Evolutionary conservation across 2,888 invertebrate species (phyloP).

Genomic region (Diadromus collaris): DNA sequence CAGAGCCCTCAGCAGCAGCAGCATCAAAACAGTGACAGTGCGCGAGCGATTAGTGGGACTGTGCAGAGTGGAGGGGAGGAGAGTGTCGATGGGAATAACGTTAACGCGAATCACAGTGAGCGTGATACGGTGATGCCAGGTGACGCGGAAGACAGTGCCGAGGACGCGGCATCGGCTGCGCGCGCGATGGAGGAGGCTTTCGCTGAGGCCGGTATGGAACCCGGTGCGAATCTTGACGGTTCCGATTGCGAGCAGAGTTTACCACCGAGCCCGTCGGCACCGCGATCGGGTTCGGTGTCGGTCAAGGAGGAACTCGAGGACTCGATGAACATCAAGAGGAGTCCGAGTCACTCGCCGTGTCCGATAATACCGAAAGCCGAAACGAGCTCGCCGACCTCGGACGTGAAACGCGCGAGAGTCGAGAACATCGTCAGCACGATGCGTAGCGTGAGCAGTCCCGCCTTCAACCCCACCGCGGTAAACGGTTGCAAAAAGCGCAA

Average conservation of each 20-base stretch:
- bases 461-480: slow-evolving; percentile 85
- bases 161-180: slow-evolving; percentile 79
- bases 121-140: slow-evolving; percentile 78
- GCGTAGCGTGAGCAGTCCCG: slow-evolving; percentile 88
- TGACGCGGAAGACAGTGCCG: slow-evolving; percentile 79
- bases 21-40: slow-evolving; percentile 78
- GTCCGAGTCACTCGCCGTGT: slow-evolving; percentile 78
- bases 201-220: slow-evolving; percentile 83
- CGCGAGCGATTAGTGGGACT: slow-evolving; percentile 76
- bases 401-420: slow-evolving; percentile 95
- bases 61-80: slow-evolving; percentile 79
- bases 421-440: slow-evolving; percentile 98
- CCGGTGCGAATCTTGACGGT: slow-evolving; percentile 78
- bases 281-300: slow-evolving; percentile 77
- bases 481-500: slow-evolving; percentile 98
- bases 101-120: slow-evolving; percentile 75
- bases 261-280: slow-evolving; percentile 77
- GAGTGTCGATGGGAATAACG: slow-evolving; percentile 77
- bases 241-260: slow-evolving; percentile 79
- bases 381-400: slow-evolving; percentile 83
- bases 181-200: slow-evolving; percentile 84
- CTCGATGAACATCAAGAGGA: slow-evolving; percentile 75
- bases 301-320: slow-evolving; percentile 78
- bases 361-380: slow-evolving; percentile 77
- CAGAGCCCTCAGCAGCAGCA: slow-evolving; percentile 78